A percentile compares a stretch with the other conserved stretches of the same genome.
These are phyloP conservation scores for Passerculus sandwichensis DNA, from an alignment of 2,797 vertebrate species.

Conservation along the genomic window DNA sequence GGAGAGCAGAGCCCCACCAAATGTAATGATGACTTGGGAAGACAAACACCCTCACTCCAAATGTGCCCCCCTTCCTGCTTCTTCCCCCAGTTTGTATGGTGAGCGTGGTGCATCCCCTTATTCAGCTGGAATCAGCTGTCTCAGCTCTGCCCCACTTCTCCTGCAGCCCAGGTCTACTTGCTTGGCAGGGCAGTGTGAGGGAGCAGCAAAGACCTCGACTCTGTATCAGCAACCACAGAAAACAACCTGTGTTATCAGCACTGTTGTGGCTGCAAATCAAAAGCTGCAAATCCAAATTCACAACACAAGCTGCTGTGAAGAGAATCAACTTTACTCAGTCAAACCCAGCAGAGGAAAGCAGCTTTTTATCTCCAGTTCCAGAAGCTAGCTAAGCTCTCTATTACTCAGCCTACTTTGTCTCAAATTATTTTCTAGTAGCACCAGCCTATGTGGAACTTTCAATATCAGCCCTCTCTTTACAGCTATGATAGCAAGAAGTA, in stretches of 20 bases:
- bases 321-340: neutral
- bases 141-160: neutral
- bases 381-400: neutral
- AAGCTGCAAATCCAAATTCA: neutral
- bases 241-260: neutral
- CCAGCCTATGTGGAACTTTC: neutral
- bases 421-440: neutral
- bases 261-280: neutral
- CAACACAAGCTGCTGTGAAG: neutral
- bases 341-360: neutral
- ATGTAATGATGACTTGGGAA: rapidly evolving
- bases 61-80: rapidly evolving
- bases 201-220: neutral
- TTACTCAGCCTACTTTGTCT: neutral
- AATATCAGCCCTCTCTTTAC: neutral
- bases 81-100: neutral
- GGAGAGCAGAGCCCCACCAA: neutral
- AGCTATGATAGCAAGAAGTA: neutral
- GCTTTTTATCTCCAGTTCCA: neutral
- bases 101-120: neutral
- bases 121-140: neutral
- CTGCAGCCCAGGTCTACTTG: neutral
- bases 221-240: neutral
- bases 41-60: rapidly evolving
- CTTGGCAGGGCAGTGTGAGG: neutral